Evolutionary conservation across 2,797 vertebrate genomes (phyloP), one percentile per base, ranked within the genome.

Genomic region (Etheostoma perlongum): DNA sequence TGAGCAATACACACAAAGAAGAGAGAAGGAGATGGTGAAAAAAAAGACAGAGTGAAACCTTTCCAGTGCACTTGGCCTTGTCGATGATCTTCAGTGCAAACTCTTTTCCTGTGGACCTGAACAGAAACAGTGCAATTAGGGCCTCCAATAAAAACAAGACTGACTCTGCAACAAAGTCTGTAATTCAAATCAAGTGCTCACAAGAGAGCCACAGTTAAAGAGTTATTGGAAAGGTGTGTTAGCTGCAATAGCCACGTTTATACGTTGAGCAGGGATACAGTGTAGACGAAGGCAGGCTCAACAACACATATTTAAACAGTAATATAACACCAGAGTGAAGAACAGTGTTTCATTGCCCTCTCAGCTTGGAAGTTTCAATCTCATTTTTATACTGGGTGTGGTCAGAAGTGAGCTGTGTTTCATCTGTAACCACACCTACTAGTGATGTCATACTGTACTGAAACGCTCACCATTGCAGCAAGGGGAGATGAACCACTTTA

Each of bases 1-100:
- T 66, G 53, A 52, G 51, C 8, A 46, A 63, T 8, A 13, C 2
- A 51, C 12, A 49, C 36, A 66, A 52, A 60, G 25, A 44, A 13
- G 9, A 51, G 25, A 69, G 13, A 55, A 16, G 48, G 40, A 48
- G 25, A 48, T 13, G 18, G 11, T n/a, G 47, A 4, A 9, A 33
- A n/a, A 67, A 59, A 23, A 30, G 7, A 27, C 1, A 55, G n/a
- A 59, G 46, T 2, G 27, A 79, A 94, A 99, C 98, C 97, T 99
- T 99, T 90, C 98, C 98, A 69, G 96, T 96, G 89, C 98, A 99
- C 87, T 98, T 99, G 88, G 95, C 95, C 91, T 99, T 99, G 95
- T 99, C 96, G 81, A 99, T 99, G 88, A 99, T 98, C 94, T 99
- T 99, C 88, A 99, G 92, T 2, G 98, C 98, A 90, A 96, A 99